Evolutionary conservation across 1,140 invertebrate genomes (phyloP).

Genomic region (Temnothorax curvispinosus): DNA sequence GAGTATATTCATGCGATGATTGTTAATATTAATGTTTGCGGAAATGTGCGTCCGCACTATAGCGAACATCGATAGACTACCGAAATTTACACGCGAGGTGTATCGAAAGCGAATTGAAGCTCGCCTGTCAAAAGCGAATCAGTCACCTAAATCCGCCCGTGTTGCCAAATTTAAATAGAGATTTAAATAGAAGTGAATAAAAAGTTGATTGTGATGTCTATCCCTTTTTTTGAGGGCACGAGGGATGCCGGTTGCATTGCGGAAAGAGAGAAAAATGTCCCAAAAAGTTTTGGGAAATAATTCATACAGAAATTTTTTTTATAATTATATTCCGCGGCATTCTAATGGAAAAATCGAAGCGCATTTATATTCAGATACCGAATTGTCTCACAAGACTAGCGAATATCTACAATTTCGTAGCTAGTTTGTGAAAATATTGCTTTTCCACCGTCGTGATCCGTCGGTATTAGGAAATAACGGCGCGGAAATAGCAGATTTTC

Average conservation of each 20-base stretch:
- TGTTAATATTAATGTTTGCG: neutral
- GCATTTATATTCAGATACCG: neutral
- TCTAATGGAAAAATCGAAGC: constrained; percentile 18
- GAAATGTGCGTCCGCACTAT: neutral
- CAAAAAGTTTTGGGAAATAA: neutral
- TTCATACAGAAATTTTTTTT: neutral
- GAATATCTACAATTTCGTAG: neutral
- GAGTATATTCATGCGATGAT: neutral
- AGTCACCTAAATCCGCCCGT: neutral
- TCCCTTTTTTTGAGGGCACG: neutral
- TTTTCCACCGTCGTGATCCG: neutral
- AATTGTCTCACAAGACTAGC: constrained; percentile 4
- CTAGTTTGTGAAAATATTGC: constrained; percentile 25
- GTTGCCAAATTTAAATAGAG: constrained; percentile 21
- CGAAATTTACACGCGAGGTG: neutral
- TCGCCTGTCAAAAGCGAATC: constrained; percentile 14
- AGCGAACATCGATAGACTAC: neutral
- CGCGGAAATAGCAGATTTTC: neutral
- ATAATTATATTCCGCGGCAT: neutral
- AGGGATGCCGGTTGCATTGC: neutral
- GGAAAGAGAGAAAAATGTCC: neutral
- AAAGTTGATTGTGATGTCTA: neutral
- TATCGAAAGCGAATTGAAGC: constrained; percentile 7
- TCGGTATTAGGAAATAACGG: neutral
- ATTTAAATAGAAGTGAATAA: constrained; percentile 27